These are phyloP conservation scores for Pygocentrus nattereri DNA, from an alignment of 2,797 vertebrate genomes.

Conservation along the genomic window DNA sequence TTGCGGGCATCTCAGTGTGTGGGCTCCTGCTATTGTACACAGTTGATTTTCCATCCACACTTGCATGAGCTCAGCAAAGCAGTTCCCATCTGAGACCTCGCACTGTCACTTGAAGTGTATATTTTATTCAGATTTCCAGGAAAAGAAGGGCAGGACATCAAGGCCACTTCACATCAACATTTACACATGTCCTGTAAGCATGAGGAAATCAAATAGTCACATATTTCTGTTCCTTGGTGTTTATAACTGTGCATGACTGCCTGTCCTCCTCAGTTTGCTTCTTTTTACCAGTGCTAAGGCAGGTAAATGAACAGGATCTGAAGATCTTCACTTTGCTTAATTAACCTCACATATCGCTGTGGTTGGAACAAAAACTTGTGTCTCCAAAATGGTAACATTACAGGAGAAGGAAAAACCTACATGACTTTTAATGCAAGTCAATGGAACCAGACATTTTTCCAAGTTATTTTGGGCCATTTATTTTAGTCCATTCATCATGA, in stretches of 20 bases:
- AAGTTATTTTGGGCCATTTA: too few relatives aligned
- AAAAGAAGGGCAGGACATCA: neutral
- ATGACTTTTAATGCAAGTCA: too few relatives aligned
- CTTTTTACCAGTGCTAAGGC: neutral
- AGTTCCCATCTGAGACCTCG: neutral
- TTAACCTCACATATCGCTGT: too few relatives aligned
- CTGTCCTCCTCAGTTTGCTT: neutral
- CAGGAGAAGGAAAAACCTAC: too few relatives aligned
- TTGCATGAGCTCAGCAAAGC: slow-evolving; percentile 2
- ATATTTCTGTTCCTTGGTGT: neutral
- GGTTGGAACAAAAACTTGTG: too few relatives aligned
- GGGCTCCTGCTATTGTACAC: slow-evolving; percentile 37
- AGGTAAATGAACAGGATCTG: neutral
- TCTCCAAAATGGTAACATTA: too few relatives aligned
- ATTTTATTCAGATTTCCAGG: neutral
- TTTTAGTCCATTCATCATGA: too few relatives aligned
- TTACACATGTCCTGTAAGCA: neutral
- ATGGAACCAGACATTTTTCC: too few relatives aligned
- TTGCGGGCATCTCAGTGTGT: slow-evolving; percentile 36
- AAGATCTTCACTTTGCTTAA: too few relatives aligned
- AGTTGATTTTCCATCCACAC: slow-evolving; percentile 10
- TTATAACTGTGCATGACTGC: neutral
- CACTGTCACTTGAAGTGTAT: neutral
- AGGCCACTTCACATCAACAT: neutral
- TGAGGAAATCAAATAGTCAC: neutral